phyloP scores from a whole-genome alignment of 2,888 invertebrate species.

The Conops quadrifasciatus region DNA sequence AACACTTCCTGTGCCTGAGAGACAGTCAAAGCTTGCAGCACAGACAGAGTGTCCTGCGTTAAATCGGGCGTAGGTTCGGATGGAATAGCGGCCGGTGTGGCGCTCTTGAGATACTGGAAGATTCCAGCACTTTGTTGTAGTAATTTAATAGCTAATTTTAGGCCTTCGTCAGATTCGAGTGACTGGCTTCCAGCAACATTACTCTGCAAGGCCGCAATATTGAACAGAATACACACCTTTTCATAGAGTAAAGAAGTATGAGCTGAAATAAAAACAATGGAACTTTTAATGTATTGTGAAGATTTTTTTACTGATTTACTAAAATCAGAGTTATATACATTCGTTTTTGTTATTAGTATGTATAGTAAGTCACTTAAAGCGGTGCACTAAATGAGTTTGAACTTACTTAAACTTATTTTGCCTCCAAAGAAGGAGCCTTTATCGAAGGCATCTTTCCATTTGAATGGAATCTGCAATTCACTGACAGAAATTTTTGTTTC shows the following conservation, averaged over 20 bases:
- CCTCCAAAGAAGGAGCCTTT: constrained; percentile 93
- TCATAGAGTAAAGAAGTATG: constrained; percentile 91
- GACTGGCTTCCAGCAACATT: constrained; percentile 85
- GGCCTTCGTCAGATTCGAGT: constrained; percentile 89
- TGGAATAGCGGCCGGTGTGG: constrained; percentile 82
- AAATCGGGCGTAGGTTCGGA: constrained; percentile 97
- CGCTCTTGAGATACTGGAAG: constrained; percentile 83
- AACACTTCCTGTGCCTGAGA: constrained; percentile 99
- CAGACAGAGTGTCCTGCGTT: constrained; percentile 88
- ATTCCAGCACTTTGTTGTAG: constrained; percentile 94
- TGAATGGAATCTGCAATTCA: constrained; percentile 95
- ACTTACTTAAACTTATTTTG: constrained; percentile 89
- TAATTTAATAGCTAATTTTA: constrained; percentile 90
- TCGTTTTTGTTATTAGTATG: constrained; percentile 6
- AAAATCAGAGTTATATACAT: neutral
- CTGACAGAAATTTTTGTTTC: constrained; percentile 94
- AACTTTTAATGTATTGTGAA: neutral
- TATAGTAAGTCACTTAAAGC: neutral
- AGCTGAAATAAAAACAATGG: constrained; percentile 68
- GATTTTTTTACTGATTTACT: neutral
- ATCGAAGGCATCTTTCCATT: constrained; percentile 99
- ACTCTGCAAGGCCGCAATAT: constrained; percentile 94
- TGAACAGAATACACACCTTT: constrained; percentile 93
- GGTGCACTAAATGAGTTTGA: neutral
- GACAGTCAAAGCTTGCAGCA: constrained; percentile 88